Evolutionary conservation across 2,888 invertebrate genomes (phyloP).

Genomic region (Platycnemis pennipes): DNA sequence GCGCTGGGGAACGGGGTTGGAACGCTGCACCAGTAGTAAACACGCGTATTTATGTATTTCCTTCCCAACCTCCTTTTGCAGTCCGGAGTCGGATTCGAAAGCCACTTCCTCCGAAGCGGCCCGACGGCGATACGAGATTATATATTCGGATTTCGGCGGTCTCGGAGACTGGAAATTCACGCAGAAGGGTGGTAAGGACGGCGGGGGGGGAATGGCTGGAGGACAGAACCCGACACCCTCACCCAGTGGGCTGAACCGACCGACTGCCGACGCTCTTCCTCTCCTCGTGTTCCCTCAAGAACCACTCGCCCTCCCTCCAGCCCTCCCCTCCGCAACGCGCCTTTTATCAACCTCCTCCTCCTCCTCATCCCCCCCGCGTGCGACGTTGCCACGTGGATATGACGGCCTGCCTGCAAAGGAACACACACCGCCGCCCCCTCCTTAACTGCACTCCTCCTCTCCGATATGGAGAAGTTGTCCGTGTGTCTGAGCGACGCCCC

Average conservation of each 20-base stretch:
- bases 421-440: background rate
- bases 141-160: background rate
- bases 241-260: slow-evolving; percentile 57
- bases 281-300: slow-evolving; percentile 27
- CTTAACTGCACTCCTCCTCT: background rate
- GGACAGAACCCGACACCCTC: slow-evolving; percentile 46
- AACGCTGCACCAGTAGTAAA: background rate
- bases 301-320: background rate
- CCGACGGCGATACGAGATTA: background rate
- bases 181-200: background rate
- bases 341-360: slow-evolving; percentile 65
- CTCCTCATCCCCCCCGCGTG: no score
- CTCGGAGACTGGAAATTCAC: background rate
- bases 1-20: background rate
- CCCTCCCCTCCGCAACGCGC: slow-evolving; percentile 27
- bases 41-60: background rate
- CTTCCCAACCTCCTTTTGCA: background rate
- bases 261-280: slow-evolving; percentile 42
- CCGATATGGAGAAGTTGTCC: background rate
- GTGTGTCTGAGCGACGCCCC: background rate
- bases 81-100: background rate
- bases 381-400: slow-evolving; percentile 44
- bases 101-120: background rate
- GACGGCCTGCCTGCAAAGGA: background rate
- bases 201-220: background rate